A percentile compares a stretch with the other conserved stretches of the same genome.
phyloP scores from a whole-genome alignment of 2,888 invertebrate species.

The Troides oblongomaculatus region DNA sequence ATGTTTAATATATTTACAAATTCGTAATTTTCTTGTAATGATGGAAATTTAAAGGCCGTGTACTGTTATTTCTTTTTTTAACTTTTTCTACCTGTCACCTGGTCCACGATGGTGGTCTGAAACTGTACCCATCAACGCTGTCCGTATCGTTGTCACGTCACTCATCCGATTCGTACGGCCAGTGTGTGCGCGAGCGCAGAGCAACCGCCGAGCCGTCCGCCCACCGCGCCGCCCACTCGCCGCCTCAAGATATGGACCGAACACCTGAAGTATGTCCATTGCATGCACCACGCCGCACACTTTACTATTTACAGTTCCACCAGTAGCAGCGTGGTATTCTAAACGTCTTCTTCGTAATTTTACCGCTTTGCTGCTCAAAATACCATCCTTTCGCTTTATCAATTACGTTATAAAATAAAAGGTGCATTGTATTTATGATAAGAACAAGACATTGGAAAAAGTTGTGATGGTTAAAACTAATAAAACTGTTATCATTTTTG shows the following conservation, averaged over 20 bases:
- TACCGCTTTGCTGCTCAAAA: not conserved
- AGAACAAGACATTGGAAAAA: too few relatives aligned
- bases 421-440: too few relatives aligned
- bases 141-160: slow-evolving; percentile 40
- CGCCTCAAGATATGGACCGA: slow-evolving; percentile 73
- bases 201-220: slow-evolving; percentile 46
- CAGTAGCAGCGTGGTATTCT: not conserved
- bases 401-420: too few relatives aligned
- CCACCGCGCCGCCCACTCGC: slow-evolving; percentile 49
- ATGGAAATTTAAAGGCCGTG: not conserved
- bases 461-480: not conserved
- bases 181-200: slow-evolving; percentile 46
- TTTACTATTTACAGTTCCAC: not conserved
- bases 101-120: not conserved
- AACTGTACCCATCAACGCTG: slow-evolving; percentile 38
- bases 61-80: not conserved
- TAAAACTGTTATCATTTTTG: not conserved
- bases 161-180: slow-evolving; percentile 52
- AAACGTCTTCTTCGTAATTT: not conserved
- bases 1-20: too few relatives aligned
- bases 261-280: slow-evolving; percentile 67
- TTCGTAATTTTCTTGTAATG: too few relatives aligned
- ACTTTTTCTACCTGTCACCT: not conserved
- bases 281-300: slow-evolving; percentile 36
- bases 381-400: not conserved